These are phyloP conservation scores for Nasonia longicornis DNA, from an alignment of 1,140 invertebrate genomes.

Conservation along the genomic window DNA sequence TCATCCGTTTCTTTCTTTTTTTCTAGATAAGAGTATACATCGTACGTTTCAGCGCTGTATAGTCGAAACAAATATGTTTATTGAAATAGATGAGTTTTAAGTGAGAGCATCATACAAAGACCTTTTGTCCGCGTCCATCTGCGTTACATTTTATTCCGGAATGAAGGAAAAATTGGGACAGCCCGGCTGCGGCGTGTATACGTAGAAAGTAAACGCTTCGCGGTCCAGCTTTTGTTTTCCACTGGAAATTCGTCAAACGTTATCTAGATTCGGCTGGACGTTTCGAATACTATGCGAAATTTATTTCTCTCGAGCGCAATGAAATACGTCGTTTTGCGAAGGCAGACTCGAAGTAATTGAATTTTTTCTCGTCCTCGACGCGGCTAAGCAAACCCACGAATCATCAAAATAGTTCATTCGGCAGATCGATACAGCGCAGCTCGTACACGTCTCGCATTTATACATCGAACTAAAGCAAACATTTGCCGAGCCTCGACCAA, in stretches of 20 bases:
- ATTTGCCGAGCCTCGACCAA: background rate
- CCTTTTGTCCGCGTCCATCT: background rate
- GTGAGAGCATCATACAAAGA: background rate
- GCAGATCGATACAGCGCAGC: background rate
- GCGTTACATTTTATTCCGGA: background rate
- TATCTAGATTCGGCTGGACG: background rate
- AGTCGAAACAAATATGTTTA: too few species aligned
- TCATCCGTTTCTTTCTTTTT: too few species aligned
- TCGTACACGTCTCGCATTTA: background rate
- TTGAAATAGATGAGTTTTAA: background rate
- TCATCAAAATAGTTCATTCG: background rate
- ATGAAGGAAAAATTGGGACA: background rate
- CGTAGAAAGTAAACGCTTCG: background rate
- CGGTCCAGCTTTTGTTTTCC: background rate
- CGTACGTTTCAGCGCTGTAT: too few species aligned
- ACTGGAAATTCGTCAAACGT: background rate
- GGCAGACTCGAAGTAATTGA: too few species aligned
- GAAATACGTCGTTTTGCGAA: too few species aligned
- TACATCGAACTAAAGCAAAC: background rate
- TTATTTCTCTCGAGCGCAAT: too few species aligned
- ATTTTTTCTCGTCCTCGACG: too few species aligned
- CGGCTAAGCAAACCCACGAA: background rate
- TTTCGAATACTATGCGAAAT: background rate
- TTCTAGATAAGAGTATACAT: too few species aligned
- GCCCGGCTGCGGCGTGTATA: too few species aligned